Percentiles rank a stretch among this genome's conserved stretches.
phyloP scores from a whole-genome alignment of 2,888 invertebrate genomes.

The Hemistola chrysoprasaria region DNA sequence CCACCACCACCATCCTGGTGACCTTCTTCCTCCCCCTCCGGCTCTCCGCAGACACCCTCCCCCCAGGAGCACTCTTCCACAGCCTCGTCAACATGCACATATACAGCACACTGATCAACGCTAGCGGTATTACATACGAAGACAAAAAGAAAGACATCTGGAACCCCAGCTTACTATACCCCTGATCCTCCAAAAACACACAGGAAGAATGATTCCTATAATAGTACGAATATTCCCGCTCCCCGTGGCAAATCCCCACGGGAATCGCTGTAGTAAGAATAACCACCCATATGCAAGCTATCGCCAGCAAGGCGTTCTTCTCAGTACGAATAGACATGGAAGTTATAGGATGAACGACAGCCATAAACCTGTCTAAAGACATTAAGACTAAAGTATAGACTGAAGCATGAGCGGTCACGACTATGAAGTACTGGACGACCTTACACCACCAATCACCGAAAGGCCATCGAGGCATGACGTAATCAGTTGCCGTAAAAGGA shows the following conservation, averaged over 20 bases:
- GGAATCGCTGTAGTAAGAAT: constrained; percentile 91
- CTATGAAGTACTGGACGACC: constrained; percentile 94
- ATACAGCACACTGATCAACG: constrained; percentile 93
- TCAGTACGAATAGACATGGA: constrained; percentile 94
- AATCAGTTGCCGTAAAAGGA: constrained; percentile 96
- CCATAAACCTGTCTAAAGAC: constrained; percentile 95
- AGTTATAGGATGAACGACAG: constrained; percentile 95
- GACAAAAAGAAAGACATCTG: constrained; percentile 93
- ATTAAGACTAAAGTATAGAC: constrained; percentile 97
- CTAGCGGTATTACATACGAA: constrained; percentile 93
- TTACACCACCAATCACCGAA: constrained; percentile 96
- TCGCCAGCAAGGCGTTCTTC: constrained; percentile 89
- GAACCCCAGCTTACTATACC: constrained; percentile 83
- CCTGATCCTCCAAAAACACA: constrained; percentile 84
- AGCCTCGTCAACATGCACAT: constrained; percentile 93
- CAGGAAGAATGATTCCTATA: constrained; percentile 86
- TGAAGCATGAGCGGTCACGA: constrained; percentile 95
- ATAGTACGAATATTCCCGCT: constrained; percentile 85
- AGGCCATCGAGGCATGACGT: constrained; percentile 93
- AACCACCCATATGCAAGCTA: constrained; percentile 90
- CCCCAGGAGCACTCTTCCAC: constrained; percentile 93
- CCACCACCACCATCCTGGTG: constrained; percentile 95
- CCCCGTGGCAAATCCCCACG: constrained; percentile 89
- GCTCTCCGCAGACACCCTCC: constrained; percentile 90
- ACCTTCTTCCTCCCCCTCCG: constrained; percentile 93